A percentile compares a stretch with the other conserved stretches of the same genome.
Evolutionary conservation across 2,888 invertebrate genomes (phyloP).

Genomic region (Nebria salina): DNA sequence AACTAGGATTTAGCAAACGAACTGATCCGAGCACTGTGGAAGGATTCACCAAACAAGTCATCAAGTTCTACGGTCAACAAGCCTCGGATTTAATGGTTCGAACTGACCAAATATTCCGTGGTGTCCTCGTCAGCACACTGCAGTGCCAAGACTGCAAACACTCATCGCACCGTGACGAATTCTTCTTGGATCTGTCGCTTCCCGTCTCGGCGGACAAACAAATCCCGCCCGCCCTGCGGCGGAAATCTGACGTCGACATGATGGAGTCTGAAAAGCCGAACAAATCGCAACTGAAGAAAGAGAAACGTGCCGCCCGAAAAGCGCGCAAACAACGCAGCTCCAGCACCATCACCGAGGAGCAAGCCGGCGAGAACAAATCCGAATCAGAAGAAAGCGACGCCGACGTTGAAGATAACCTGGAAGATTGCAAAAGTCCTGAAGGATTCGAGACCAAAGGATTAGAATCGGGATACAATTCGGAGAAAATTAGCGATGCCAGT

Average conservation of each 20-base stretch:
- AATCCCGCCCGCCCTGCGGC: constrained; percentile 71
- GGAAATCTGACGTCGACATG: constrained; percentile 58
- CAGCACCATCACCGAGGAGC: constrained; percentile 26
- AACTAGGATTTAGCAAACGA: constrained; percentile 75
- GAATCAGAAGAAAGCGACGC: constrained; percentile 81
- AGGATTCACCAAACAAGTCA: constrained; percentile 76
- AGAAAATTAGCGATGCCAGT: constrained; percentile 38
- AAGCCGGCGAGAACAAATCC: constrained; percentile 65
- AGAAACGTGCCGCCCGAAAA: constrained; percentile 68
- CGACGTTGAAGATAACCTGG: constrained; percentile 82
- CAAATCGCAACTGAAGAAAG: constrained; percentile 74
- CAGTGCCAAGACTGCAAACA: constrained; percentile 90
- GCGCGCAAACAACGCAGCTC: constrained; percentile 61
- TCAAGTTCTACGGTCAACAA: constrained; percentile 86
- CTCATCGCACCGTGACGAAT: constrained; percentile 87
- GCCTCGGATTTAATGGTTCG: constrained; percentile 80
- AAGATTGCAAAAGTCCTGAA: constrained; percentile 63
- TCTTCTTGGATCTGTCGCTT: constrained; percentile 93
- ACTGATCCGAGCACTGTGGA: constrained; percentile 81
- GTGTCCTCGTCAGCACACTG: constrained; percentile 87
- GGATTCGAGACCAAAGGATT: constrained; percentile 56
- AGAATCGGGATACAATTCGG: constrained; percentile 70
- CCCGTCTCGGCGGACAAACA: constrained; percentile 84
- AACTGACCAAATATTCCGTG: constrained; percentile 93
- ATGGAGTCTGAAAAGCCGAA: constrained; percentile 68